These are phyloP conservation scores for Boloria selene DNA, from an alignment of 2,888 invertebrate species.

Conservation along the genomic window DNA sequence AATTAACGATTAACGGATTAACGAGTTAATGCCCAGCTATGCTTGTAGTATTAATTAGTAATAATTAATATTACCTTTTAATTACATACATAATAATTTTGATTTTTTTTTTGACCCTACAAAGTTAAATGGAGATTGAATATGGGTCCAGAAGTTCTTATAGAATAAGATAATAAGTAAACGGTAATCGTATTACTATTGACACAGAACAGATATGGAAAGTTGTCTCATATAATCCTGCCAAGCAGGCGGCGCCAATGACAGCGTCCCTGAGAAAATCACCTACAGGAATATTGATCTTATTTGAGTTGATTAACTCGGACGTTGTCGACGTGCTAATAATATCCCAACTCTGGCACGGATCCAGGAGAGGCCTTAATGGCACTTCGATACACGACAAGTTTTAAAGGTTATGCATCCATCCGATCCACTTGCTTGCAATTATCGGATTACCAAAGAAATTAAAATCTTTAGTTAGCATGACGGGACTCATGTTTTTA, in stretches of 20 bases:
- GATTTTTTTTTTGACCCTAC: no score
- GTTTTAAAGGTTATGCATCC: slow-evolving; percentile 69
- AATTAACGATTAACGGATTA: no score
- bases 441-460: background rate
- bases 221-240: background rate
- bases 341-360: slow-evolving; percentile 76
- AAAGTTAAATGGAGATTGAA: no score
- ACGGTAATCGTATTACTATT: no score
- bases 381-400: slow-evolving; percentile 78
- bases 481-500: background rate
- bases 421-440: slow-evolving; percentile 49
- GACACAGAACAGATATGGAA: background rate
- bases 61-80: no score
- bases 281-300: slow-evolving; percentile 79
- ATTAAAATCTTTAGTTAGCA: background rate
- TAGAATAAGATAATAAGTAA: no score
- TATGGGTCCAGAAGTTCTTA: no score
- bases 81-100: no score
- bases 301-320: slow-evolving; percentile 82
- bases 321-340: slow-evolving; percentile 78
- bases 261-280: slow-evolving; percentile 60
- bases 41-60: no score
- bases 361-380: slow-evolving; percentile 78
- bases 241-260: slow-evolving; percentile 36
- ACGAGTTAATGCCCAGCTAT: no score